Evolutionary conservation across 2,797 vertebrate species (phyloP), one percentile per base, ranked within the genome.

Genomic region (Okamejei kenojei): DNA sequence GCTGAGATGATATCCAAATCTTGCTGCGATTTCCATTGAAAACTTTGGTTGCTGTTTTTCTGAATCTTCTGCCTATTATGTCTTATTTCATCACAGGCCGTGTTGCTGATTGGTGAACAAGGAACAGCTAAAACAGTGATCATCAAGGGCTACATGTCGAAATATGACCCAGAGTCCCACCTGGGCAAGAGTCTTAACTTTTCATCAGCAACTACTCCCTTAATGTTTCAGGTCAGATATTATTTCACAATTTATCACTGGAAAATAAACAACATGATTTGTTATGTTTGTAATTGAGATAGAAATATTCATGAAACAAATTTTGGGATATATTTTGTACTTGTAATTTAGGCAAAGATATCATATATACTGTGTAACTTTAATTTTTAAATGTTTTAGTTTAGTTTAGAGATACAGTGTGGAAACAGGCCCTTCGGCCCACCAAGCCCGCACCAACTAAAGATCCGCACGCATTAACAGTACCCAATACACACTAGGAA

Each of bases 41-140:
- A 68, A 35, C 21, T 8, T 32, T 88, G 38, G 35, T 77, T 32
- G 32, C n/a, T 1, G 38, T 93, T 80, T 32, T 93, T 9, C 73
- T 63, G 54, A 10, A 35, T 35, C 35, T 73, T 45, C 38, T 29
- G 74, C 17, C 45, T 45, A 45, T 45, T 21, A 65, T 29, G 68
- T 74, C 23, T 54, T 54, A 76, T 94, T 90, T 93, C 94, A 93
- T 78, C 93, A 93, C 93, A 99, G 99, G 98, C 98, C 92, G 98
- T 99, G 94, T 95, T 99, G 93, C 95, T 99, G 95, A 98, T 98
- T 95, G 99, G 98, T 93, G 98, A 99, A 93, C 98, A 99, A 96
- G 99, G 99, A 94, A 99, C 98, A 93, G 99, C 99, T 82, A 99
- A 99, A 94, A 99, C 99, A 0, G 98, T 99, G 93, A 98, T 98